Base-by-base conservation (phyloP, 1,140 invertebrate genomes). In the Drosophila trapezifrons region DNA sequence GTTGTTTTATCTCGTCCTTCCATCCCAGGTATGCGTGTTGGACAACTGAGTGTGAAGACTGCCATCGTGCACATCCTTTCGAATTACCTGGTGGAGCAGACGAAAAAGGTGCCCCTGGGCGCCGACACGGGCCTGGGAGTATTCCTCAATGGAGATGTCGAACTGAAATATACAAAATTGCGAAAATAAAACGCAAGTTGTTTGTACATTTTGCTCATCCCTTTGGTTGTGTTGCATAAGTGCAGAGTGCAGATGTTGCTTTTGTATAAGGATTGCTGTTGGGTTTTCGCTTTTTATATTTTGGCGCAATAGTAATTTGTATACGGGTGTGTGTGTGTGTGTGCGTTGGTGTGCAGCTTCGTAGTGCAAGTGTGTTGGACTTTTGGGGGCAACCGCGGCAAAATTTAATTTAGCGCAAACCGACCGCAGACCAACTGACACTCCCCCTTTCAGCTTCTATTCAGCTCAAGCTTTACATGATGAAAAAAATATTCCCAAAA, bases 341-440 rank as follows among this genome's bases (percentile, higher is more conserved):
- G 20, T 49, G 45, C 20, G 22, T 51, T 49, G 18, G 57, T 62
- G 71, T 49, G 17, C 29, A n/a, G 54, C 35, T 40, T 46, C n/a
- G 12, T 38, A 43, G 25, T 59, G 58, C 49, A 57, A 55, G 55
- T 62, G 54, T 18, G 65, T 57, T 71, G 78, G 70, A 63, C 63
- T 77, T 81, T 82, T 76, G 76, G 76, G 77, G 76, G 22, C 79
- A 72, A 70, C 64, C 71, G 76, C 69, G 70, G 37, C 79, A 46
- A 87, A 87, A 87, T 87, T 87, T 87, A 87, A 87, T 87, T 87
- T 87, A 89, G 83, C 83, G 80, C 83, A 89, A 87, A 71, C 80
- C 84, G 81, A 80, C 80, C 84, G 65, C 84, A 89, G 84, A 89
- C 80, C 84, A 65, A 83, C 76, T 87, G 76, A 79, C 79, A 87